Evolutionary conservation across 2,113 vertebrate genomes (phyloP).

Genomic region (Charadrius vociferus): DNA sequence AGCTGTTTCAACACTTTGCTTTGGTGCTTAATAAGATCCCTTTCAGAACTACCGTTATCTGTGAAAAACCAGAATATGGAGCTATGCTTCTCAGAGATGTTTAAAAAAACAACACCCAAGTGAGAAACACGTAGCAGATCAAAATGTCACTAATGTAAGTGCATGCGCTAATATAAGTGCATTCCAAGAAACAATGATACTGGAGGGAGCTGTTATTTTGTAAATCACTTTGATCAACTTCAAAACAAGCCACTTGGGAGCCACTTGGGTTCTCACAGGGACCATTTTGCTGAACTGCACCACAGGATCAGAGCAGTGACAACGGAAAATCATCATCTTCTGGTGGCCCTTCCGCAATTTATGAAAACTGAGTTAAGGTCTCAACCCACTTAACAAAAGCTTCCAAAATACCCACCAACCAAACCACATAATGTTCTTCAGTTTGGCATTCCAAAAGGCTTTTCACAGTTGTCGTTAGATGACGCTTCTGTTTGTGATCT

Average conservation of each 20-base stretch:
- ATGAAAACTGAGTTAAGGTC: background rate
- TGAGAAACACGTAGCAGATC: background rate
- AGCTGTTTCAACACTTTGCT: background rate
- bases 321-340: background rate
- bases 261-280: background rate
- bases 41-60: background rate
- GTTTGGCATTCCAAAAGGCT: background rate
- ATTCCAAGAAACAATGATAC: background rate
- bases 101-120: background rate
- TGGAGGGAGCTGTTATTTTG: background rate
- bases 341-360: rapidly evolving
- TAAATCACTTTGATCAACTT: background rate
- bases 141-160: background rate
- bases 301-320: background rate
- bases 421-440: background rate
- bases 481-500: background rate
- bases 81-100: background rate
- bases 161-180: background rate
- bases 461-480: background rate
- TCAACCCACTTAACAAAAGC: background rate
- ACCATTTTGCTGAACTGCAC: background rate
- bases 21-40: background rate
- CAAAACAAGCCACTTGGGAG: background rate
- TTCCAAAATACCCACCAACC: background rate
- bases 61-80: background rate